A percentile compares a stretch with the other conserved stretches of the same genome.
Evolutionary conservation across 2,797 vertebrate species (phyloP).

Genomic region (Benthosema pterotum): DNA sequence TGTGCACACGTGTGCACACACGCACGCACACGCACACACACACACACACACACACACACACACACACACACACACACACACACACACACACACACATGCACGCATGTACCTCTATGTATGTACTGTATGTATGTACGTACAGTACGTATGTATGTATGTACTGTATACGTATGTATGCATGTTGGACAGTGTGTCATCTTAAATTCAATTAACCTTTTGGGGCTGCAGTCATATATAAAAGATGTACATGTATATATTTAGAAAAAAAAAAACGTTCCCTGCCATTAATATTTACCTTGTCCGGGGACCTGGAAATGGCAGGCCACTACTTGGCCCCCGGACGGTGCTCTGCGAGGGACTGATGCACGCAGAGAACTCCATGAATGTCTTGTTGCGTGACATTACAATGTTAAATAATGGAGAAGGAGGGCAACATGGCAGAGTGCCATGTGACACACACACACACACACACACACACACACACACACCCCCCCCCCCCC

Average conservation of each 20-base stretch:
- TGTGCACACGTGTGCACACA: no score
- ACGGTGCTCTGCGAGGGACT: background rate
- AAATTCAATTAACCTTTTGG: conserved; percentile 68
- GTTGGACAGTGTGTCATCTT: conserved; percentile 44
- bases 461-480: no score
- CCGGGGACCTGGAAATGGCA: conserved; percentile 17
- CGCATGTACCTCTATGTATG: no score
- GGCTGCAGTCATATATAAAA: conserved; percentile 63
- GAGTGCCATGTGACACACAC: conserved; percentile 51
- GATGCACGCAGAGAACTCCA: conserved; percentile 29
- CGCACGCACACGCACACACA: conserved; percentile 29
- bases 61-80: conserved; percentile 31
- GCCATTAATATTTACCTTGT: conserved; percentile 73
- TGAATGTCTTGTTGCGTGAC: conserved; percentile 61
- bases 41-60: conserved; percentile 33
- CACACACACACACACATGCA: conserved; percentile 35
- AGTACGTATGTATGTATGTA: no score
- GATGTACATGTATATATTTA: no score
- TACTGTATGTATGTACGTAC: no score
- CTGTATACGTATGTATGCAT: background rate
- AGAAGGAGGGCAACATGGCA: conserved; percentile 42
- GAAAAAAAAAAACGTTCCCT: conserved; percentile 56
- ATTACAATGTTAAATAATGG: conserved; percentile 69
- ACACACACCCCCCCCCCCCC: no score
- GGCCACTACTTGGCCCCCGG: conserved; percentile 30